Base-by-base conservation (phyloP, 2,113 vertebrate species). In the Psittacara wagleri region DNA sequence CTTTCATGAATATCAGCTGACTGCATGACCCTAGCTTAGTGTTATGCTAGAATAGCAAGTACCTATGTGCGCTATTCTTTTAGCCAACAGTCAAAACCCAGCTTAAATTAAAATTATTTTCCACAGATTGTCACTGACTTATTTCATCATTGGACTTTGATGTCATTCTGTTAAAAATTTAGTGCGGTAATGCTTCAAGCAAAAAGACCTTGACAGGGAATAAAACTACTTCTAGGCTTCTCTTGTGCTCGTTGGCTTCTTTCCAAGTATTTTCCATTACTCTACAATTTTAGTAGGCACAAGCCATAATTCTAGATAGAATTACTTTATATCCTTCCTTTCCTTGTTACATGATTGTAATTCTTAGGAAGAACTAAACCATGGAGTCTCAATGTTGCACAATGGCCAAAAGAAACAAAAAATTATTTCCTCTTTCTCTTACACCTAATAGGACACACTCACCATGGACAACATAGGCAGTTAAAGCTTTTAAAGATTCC, bases 401-500 rank as follows among this genome's bases (percentile, higher is more conserved):
- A 90, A 39, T 3, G 2, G 35, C 19, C 23, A 93, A 80, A 27
- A 55, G 29, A 83, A 96, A 72, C 6, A 37, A 66, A 74, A 37
- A n/a, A 17, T 5, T 55, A 8, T 33, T 55, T 68, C 17, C 5
- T 37, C 23, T 54, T 37, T 64, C 31, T 63, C 12, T 68, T n/a
- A 31, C 4, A 33, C 3, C 5, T 19, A 33, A 6, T 10, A 72
- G 18, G 28, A 59, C 10, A 88, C 13, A 64, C 23, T 23, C 57
- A 29, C 29, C 1, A 1, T 2, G 14, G 35, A 39, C 11, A 79
- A 64, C 1, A 0, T 7, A 55, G 70, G 23, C 7, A 6, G 61
- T 24, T 55, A 35, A 49, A 63, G 7, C 12, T 35, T 75, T 83
- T 55, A 41, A 68, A 37, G 11, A 25, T 24, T 59, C 69, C 16